phyloP scores from a whole-genome alignment of 2,888 invertebrate genomes.

The Argyra leucocephala region DNA sequence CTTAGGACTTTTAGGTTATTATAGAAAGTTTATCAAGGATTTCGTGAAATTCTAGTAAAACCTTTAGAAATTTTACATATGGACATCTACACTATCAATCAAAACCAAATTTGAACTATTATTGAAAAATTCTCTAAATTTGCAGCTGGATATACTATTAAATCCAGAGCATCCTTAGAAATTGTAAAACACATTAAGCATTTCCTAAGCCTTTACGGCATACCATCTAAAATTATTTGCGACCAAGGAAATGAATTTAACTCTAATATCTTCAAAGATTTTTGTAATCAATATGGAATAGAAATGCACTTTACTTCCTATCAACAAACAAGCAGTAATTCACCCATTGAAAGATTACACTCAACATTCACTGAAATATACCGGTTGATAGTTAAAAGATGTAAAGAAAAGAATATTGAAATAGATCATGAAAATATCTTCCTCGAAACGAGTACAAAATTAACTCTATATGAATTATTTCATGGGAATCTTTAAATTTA shows the following conservation, averaged over 20 bases:
- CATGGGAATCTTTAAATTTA: too few species aligned
- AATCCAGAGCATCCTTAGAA: constrained; percentile 9
- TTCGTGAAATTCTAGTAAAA: background rate
- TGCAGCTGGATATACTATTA: constrained; percentile 9
- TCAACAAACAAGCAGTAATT: constrained; percentile 12
- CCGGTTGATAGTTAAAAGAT: too few species aligned
- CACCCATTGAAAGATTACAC: constrained; percentile 10
- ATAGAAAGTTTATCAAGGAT: background rate
- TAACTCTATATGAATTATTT: too few species aligned
- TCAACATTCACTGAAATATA: constrained; percentile 12
- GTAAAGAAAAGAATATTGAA: too few species aligned
- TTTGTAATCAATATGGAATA: constrained; percentile 12
- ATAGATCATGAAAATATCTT: background rate
- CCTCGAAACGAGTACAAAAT: too few species aligned
- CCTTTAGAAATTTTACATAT: background rate
- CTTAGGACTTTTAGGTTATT: background rate
- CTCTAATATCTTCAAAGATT: constrained; percentile 9
- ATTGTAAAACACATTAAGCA: constrained; percentile 9
- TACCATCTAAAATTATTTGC: constrained; percentile 7
- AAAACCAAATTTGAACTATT: constrained; percentile 11
- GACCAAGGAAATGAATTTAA: constrained; percentile 11
- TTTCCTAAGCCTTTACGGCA: constrained; percentile 10
- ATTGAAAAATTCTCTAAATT: constrained; percentile 15
- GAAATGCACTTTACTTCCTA: constrained; percentile 11
- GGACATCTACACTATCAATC: constrained; percentile 15